Base-by-base conservation (phyloP, 1,140 invertebrate genomes). In the Drosophila tani region DNA sequence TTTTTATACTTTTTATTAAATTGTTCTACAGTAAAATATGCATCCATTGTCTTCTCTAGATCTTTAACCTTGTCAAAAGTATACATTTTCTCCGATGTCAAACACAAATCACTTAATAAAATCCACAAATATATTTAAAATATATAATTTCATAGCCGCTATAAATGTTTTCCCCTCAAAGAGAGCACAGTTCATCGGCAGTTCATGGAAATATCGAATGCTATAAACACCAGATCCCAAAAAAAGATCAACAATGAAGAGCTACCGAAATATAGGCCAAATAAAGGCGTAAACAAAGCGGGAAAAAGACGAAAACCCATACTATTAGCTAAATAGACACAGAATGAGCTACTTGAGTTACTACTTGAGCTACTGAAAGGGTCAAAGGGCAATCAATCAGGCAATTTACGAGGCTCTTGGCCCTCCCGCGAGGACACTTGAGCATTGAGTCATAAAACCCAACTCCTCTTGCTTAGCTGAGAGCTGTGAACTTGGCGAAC, bases 371-470 rank as follows among this genome's bases (percentile, higher is more conserved):
- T 9, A 35, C 17, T n/a, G 27, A 45, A 68, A 68, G 67, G 68
- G 67, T 81, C 70, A 70, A 64, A 79, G 79, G 75, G 80, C 77
- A 87, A 86, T 86, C 71, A 63, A 86, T 86, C 83, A 80, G 71
- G 41, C 35, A 73, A 67, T 87, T 82, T 77, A 74, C 59, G 83
- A 29, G 59, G 27, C 65, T 70, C 21, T 57, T 41, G 35, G 64
- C 38, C 70, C 70, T 51, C 45, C 80, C 75, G 45, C 50, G 51
- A 62, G 80, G 83, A 87, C 83, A 88, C 84, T 87, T 78, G 77
- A 50, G 67, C 40, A 51, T 24, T 24, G 21, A 3, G 46, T 62
- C 76, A 77, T 77, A 65, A 75, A 86, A 67, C 14, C 21, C 53
- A 56, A 40, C 53, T 24, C 21, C 47, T 57, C 32, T 35, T 35